phyloP scores from a whole-genome alignment of 2,113 vertebrate species.

The Anarhynchus alexandrinus region DNA sequence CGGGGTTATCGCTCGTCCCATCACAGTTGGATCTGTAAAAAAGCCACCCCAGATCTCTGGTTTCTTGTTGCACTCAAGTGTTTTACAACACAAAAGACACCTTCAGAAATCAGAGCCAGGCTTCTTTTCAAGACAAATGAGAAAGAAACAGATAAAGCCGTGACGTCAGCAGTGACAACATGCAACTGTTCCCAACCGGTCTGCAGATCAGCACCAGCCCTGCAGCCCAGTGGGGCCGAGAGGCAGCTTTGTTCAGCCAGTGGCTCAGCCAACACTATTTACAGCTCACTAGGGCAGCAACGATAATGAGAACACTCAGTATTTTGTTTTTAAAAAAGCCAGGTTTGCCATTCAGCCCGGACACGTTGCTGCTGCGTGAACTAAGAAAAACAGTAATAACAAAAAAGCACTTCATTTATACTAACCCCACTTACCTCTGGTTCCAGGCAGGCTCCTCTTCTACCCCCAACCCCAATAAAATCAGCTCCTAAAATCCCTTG shows the following conservation, averaged over 20 bases:
- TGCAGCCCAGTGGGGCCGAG: background rate
- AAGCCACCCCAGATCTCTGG: background rate
- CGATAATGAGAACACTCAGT: background rate
- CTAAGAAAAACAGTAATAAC: background rate
- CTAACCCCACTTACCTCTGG: background rate
- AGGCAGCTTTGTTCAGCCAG: background rate
- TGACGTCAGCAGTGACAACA: background rate
- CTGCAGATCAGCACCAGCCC: background rate
- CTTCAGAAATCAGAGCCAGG: background rate
- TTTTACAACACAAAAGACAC: background rate
- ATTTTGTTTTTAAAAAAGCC: background rate
- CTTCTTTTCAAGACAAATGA: background rate
- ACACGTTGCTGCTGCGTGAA: background rate
- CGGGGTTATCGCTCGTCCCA: rapidly evolving
- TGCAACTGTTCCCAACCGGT: background rate
- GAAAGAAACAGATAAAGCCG: background rate
- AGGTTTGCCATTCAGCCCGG: background rate
- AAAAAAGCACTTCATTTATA: background rate
- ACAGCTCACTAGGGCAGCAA: background rate
- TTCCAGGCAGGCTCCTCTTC: background rate
- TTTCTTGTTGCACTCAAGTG: background rate
- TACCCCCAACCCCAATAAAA: background rate
- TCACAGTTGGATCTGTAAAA: background rate
- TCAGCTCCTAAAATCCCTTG: background rate
- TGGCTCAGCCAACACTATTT: background rate